Conservation (phyloP, 2,888 invertebrate species). For the Tenthredo amoena region DNA sequence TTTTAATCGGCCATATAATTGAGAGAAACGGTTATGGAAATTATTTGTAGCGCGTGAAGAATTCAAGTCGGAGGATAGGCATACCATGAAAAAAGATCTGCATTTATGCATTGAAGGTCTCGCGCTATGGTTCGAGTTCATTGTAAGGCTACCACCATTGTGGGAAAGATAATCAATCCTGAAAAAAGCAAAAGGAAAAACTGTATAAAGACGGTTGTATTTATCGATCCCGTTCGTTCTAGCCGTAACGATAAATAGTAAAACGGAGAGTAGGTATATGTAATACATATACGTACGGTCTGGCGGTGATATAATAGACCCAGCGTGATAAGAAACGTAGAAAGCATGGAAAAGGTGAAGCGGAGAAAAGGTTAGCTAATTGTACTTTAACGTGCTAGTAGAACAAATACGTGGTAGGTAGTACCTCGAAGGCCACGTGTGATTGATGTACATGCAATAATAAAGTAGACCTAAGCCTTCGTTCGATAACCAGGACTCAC, state of each 20-base stretch:
- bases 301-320: not conserved
- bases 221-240: constrained; percentile 10
- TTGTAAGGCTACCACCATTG: not conserved
- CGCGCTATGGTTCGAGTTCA: not conserved
- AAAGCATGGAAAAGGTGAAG: not conserved
- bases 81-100: not conserved
- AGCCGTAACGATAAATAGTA: constrained; percentile 26
- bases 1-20: not conserved
- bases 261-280: not conserved
- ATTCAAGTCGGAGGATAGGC: not conserved
- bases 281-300: not conserved
- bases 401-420: constrained; percentile 34
- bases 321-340: not conserved
- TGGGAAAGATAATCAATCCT: constrained; percentile 10
- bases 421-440: constrained; percentile 10
- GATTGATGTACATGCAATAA: constrained; percentile 50
- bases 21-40: not conserved
- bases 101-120: constrained; percentile 7
- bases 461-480: constrained; percentile 34
- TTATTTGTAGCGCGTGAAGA: not conserved
- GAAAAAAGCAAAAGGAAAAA: not conserved
- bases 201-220: constrained; percentile 18
- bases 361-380: constrained; percentile 44
- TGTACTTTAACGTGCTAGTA: constrained; percentile 40
- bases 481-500: constrained; percentile 32